Conservation (phyloP, 2,888 invertebrate species). For the Iphiclides podalirius region DNA sequence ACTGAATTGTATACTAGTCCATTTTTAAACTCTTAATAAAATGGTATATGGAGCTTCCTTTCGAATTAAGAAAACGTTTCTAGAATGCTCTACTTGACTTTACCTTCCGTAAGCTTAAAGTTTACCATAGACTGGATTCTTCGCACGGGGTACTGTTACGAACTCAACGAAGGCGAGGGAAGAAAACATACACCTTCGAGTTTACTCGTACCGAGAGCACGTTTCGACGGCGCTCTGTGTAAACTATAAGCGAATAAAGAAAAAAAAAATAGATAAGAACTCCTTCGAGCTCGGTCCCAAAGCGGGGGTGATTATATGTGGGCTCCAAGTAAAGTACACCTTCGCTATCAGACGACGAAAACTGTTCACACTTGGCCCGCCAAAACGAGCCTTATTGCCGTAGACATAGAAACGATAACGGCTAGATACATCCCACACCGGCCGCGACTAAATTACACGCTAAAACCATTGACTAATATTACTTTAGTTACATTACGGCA, state of each 20-base stretch:
- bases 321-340: constrained; percentile 15
- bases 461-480: constrained; percentile 25
- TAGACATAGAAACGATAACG: neutral
- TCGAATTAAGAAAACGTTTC: too few relatives aligned
- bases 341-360: constrained; percentile 11
- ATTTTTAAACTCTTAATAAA: too few relatives aligned
- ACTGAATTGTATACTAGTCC: too few relatives aligned
- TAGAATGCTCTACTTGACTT: too few relatives aligned
- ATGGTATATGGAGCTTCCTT: too few relatives aligned
- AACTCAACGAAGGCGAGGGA: too few relatives aligned
- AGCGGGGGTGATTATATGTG: constrained; percentile 14
- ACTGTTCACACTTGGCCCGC: neutral
- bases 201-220: too few relatives aligned
- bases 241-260: neutral
- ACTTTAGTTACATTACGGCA: constrained; percentile 17
- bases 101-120: too few relatives aligned
- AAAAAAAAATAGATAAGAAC: neutral
- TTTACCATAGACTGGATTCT: too few relatives aligned
- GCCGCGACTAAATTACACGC: constrained; percentile 13
- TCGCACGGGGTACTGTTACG: too few relatives aligned
- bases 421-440: neutral
- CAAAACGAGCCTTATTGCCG: neutral
- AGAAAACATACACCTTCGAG: too few relatives aligned
- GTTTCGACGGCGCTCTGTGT: neutral
- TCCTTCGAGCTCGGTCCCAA: neutral